Evolutionary conservation across 2,888 invertebrate genomes (phyloP), one percentile per base, ranked within the genome.

Genomic region (Lottia scabra): DNA sequence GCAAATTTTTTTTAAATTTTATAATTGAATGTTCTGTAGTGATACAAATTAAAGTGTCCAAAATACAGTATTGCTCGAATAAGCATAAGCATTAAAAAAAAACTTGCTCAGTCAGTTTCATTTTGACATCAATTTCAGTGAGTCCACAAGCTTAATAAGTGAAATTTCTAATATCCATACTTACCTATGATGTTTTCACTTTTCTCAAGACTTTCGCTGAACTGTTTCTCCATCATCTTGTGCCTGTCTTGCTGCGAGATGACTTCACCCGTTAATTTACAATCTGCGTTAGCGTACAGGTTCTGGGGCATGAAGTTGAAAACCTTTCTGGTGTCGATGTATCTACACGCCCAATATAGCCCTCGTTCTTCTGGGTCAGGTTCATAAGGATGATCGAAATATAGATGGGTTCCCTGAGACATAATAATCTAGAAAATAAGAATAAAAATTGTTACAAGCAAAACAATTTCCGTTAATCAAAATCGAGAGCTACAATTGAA

Each of bases 321-420:
- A n/a, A 83, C 81, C 70, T 85, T 87, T 43, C 76, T 80, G 0
- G 84, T 83, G 79, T 87, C 86, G 30, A 83, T 76, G 76, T 79
- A 87, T 13, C 87, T 79, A 4, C 85, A 79, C 0, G 88, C 87
- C 88, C 88, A 88, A 77, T 85, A 86, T 15, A 86, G 75, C 2
- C 88, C 88, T 16, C 87, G 70, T 76, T 86, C 86, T 62, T 86
- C 85, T 0, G 86, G 85, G 67, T 86, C 84, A 0, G 85, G 86
- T 68, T 86, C 86, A 63, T 86, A 81, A 0, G 85, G 85, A 65
- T 86, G 85, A 75, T 86, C 86, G 75, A 86, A 84, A 70, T 86
- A 86, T 38, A 85, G 76, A 67, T 85, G 85, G 1, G 85, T 86
- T 1, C 83, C 86, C 67, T 85, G 85, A 15, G 84, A 75, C 81